Percentiles rank a stretch among this genome's conserved stretches.
Evolutionary conservation across 2,888 invertebrate genomes (phyloP).

Genomic region (Ormyrus nitidulus): DNA sequence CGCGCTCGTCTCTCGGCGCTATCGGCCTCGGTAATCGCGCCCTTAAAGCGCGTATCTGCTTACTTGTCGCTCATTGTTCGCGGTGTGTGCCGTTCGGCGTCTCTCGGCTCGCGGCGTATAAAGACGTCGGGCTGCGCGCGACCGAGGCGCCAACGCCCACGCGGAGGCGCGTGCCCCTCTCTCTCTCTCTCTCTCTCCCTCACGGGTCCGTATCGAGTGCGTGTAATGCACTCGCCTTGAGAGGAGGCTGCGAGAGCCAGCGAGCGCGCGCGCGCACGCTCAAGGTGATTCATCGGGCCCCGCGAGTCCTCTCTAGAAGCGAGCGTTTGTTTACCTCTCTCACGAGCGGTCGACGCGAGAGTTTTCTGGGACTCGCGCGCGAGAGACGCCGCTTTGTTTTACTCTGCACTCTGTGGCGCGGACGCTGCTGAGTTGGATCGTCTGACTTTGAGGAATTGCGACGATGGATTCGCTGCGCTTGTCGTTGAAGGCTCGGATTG

Average conservation of each 20-base stretch:
- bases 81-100: not conserved
- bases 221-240: not conserved
- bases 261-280: not conserved
- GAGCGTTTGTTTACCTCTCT: slow-evolving; percentile 32
- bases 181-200: slow-evolving; percentile 8
- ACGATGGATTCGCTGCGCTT: too few species aligned
- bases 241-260: not conserved
- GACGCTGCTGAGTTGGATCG: too few species aligned
- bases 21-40: slow-evolving; percentile 30
- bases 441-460: too few species aligned
- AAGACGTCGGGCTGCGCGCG: slow-evolving; percentile 64
- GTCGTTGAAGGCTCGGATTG: too few species aligned
- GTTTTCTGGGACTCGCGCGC: not conserved
- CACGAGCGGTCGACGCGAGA: not conserved
- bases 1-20: not conserved
- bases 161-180: slow-evolving; percentile 37
- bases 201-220: too few species aligned
- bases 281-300: slow-evolving; percentile 36
- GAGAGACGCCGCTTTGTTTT: not conserved
- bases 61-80: slow-evolving; percentile 60
- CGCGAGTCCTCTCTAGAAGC: slow-evolving; percentile 1
- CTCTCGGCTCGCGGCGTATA: slow-evolving; percentile 60
- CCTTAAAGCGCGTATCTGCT: slow-evolving; percentile 26
- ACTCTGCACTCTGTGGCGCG: too few species aligned
- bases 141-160: slow-evolving; percentile 68